Evolutionary conservation across 2,113 vertebrate species (phyloP).

Genomic region (Chaetorhynchus papuensis): DNA sequence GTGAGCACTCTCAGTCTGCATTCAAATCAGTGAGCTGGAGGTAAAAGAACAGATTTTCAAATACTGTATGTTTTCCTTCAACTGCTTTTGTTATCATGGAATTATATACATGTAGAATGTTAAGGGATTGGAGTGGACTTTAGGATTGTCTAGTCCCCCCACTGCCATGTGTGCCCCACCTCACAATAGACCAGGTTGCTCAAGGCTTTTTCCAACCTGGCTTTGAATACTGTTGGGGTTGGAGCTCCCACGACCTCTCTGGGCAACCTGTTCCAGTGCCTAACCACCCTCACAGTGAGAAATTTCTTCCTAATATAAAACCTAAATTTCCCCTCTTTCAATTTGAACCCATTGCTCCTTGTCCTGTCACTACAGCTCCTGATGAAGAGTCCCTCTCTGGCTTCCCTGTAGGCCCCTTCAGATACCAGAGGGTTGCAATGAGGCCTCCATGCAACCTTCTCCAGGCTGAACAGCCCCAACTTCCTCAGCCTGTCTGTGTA

Average conservation of each 20-base stretch:
- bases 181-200: neutral
- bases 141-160: neutral
- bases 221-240: neutral
- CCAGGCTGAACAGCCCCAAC: neutral
- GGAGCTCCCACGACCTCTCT: neutral
- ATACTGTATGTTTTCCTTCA: neutral
- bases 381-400: neutral
- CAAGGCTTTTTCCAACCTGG: neutral
- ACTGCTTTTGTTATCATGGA: neutral
- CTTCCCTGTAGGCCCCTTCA: neutral
- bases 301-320: neutral
- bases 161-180: accelerated
- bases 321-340: neutral
- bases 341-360: neutral
- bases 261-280: neutral
- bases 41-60: neutral
- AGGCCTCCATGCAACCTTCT: neutral
- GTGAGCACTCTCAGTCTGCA: neutral
- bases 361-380: neutral
- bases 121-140: neutral
- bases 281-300: neutral
- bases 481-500: neutral
- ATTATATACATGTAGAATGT: neutral
- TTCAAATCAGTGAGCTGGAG: slow-evolving; percentile 2
- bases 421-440: accelerated